phyloP scores from a whole-genome alignment of 2,797 vertebrate genomes.

The Nannoperca australis region DNA sequence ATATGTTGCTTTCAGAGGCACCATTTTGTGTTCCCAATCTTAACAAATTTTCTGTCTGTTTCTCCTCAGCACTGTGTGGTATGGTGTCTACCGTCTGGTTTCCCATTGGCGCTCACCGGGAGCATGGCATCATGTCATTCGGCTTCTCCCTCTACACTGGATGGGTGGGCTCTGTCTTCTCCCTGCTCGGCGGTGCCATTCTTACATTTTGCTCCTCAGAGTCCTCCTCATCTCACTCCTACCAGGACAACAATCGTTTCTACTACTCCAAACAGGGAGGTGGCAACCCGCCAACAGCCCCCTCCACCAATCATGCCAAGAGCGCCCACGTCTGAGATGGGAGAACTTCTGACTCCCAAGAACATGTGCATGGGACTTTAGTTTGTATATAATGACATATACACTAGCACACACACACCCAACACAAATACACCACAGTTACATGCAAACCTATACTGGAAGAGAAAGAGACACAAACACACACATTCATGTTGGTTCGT shows the following conservation, averaged over 20 bases:
- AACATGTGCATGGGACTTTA: constrained; percentile 27
- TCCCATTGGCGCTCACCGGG: constrained; percentile 91
- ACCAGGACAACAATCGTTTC: constrained; percentile 93
- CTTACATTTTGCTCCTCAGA: constrained; percentile 92
- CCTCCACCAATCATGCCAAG: constrained; percentile 91
- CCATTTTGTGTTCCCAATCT: neutral
- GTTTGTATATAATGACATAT: constrained; percentile 56
- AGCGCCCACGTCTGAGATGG: constrained; percentile 92
- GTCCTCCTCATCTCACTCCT: constrained; percentile 84
- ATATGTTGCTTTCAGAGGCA: neutral
- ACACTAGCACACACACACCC: constrained; percentile 8
- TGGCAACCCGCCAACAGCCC: constrained; percentile 72
- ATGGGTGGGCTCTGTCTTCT: constrained; percentile 93
- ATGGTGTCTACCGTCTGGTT: constrained; percentile 96
- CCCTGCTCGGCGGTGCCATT: constrained; percentile 90
- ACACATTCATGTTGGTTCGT: constrained; percentile 16
- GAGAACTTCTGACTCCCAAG: neutral
- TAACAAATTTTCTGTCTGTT: neutral
- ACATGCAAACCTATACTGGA: constrained; percentile 8
- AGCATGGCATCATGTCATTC: constrained; percentile 93
- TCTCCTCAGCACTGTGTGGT: constrained; percentile 88
- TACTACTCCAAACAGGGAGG: constrained; percentile 92
- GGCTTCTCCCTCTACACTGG: constrained; percentile 96
- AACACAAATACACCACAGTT: constrained; percentile 16
- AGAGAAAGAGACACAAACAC: constrained; percentile 22